phyloP scores from a whole-genome alignment of 2,888 invertebrate genomes.

The Branchinecta sandiegonensis region DNA sequence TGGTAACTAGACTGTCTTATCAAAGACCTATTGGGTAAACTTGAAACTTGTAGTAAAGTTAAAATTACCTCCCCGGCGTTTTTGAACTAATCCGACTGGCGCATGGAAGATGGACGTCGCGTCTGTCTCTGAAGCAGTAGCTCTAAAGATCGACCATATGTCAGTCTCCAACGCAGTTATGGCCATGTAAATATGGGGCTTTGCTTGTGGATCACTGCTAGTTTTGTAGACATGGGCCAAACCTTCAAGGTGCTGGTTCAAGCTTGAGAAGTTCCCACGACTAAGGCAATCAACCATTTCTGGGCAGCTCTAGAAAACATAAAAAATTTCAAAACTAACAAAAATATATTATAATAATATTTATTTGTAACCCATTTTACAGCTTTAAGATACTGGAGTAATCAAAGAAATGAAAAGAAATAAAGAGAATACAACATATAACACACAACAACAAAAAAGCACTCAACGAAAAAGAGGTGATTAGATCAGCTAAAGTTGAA shows the following conservation, averaged over 20 bases:
- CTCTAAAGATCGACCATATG: conserved; percentile 61
- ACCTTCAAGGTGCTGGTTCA: conserved; percentile 78
- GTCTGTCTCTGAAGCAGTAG: conserved; percentile 48
- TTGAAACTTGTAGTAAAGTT: not conserved
- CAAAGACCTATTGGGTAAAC: too few species aligned
- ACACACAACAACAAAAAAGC: too few species aligned
- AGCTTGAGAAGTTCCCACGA: conserved; percentile 75
- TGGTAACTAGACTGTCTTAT: too few species aligned
- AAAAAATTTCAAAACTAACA: not conserved
- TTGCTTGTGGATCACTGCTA: conserved; percentile 85
- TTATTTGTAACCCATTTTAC: too few species aligned
- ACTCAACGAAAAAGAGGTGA: too few species aligned
- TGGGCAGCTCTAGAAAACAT: conserved; percentile 55
- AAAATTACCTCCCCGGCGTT: conserved; percentile 54
- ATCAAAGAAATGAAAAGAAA: too few species aligned
- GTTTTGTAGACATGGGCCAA: conserved; percentile 81
- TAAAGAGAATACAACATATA: too few species aligned
- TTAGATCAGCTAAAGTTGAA: too few species aligned
- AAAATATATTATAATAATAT: too few species aligned
- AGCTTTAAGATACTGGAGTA: too few species aligned
- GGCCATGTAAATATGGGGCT: conserved; percentile 82
- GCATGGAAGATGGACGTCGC: conserved; percentile 63
- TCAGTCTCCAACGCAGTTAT: conserved; percentile 82
- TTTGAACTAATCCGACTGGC: conserved; percentile 69
- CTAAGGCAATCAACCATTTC: conserved; percentile 71